Conservation (phyloP, 1,140 invertebrate species). For the Scaptomyza montana region DNA sequence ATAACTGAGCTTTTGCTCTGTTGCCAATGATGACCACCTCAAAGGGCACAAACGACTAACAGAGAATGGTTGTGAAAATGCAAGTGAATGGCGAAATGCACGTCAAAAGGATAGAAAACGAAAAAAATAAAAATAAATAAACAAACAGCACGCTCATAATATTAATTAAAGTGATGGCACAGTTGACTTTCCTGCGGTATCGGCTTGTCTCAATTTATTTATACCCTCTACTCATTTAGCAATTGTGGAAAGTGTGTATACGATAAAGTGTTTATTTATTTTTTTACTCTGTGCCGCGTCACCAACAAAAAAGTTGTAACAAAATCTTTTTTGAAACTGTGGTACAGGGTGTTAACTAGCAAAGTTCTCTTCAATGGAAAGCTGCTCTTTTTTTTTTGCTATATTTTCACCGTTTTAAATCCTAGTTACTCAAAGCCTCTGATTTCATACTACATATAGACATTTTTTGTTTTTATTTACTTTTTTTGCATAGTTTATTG, state of each 20-base stretch:
- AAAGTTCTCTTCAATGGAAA: neutral
- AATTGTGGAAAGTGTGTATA: neutral
- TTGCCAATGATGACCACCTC: slow-evolving; percentile 23
- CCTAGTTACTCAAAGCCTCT: slow-evolving; percentile 60
- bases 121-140: neutral
- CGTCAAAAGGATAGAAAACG: slow-evolving; percentile 17
- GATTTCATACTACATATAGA: slow-evolving; percentile 42
- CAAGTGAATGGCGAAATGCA: slow-evolving; percentile 34
- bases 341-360: neutral
- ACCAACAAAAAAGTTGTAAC: neutral
- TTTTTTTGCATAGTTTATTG: slow-evolving; percentile 67
- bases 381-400: neutral
- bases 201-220: slow-evolving; percentile 19
- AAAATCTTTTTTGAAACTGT: neutral
- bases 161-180: slow-evolving; percentile 68
- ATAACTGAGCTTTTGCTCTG: neutral
- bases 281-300: neutral
- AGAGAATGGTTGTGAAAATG: slow-evolving; percentile 32
- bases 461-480: slow-evolving; percentile 27
- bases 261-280: neutral
- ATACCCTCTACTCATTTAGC: neutral
- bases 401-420: slow-evolving; percentile 18
- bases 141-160: slow-evolving; percentile 53
- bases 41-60: slow-evolving; percentile 36
- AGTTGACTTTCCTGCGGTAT: slow-evolving; percentile 12